Evolutionary conservation across 30 jellyfish, hydroid and myxozoan species (phyloP).

Genomic region (Nemopilema nomurai): DNA sequence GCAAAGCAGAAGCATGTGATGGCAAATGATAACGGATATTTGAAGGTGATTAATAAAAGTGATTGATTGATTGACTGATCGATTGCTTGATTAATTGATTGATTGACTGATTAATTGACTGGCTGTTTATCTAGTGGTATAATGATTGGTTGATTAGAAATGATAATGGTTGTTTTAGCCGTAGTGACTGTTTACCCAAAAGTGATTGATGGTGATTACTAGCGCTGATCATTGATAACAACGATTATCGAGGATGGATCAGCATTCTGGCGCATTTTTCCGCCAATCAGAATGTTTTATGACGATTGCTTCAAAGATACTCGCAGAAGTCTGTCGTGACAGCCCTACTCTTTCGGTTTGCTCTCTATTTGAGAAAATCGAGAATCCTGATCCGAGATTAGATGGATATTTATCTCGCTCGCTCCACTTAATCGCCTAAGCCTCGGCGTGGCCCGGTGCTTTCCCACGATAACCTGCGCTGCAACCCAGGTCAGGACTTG

Average conservation of each 20-base stretch:
- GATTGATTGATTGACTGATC: too few relatives aligned
- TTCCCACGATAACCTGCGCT: conserved; percentile 48
- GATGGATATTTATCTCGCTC: conserved; percentile 11
- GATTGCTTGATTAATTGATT: too few relatives aligned
- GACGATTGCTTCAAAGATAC: neutral
- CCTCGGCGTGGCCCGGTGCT: conserved; percentile 21
- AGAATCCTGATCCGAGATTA: conserved; percentile 37
- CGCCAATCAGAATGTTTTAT: neutral
- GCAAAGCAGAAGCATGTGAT: too few relatives aligned
- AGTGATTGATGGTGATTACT: neutral
- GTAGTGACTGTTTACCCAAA: too few relatives aligned
- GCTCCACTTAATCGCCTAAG: conserved; percentile 28
- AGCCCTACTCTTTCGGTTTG: neutral
- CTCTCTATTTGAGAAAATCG: conserved; percentile 4
- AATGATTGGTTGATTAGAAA: too few relatives aligned
- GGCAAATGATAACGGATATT: too few relatives aligned
- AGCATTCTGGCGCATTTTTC: neutral
- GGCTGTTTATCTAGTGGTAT: too few relatives aligned
- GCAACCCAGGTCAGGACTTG: conserved; percentile 7
- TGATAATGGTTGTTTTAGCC: too few relatives aligned
- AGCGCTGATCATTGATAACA: neutral
- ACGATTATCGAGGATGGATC: neutral
- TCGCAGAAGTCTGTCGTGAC: neutral
- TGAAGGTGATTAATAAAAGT: too few relatives aligned
- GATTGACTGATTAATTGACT: too few relatives aligned